Conservation (phyloP, 2,888 invertebrate genomes). For the Orgyia antiqua region DNA sequence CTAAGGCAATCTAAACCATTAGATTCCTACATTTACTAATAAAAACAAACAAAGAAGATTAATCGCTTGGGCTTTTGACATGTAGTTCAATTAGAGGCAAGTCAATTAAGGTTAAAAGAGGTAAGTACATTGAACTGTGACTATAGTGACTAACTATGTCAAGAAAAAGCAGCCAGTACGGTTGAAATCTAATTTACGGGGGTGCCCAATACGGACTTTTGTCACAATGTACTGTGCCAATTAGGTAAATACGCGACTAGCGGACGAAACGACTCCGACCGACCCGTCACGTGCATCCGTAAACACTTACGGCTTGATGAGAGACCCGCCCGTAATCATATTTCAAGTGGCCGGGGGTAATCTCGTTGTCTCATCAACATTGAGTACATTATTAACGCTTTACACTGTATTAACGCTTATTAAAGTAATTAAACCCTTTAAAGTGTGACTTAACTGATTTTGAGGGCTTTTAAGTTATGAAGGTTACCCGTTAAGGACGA, state of each 20-base stretch:
- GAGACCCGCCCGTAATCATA: slow-evolving; percentile 53
- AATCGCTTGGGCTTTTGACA: slow-evolving; percentile 42
- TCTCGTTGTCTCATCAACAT: slow-evolving; percentile 46
- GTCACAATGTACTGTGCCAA: slow-evolving; percentile 64
- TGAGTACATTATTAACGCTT: slow-evolving; percentile 40
- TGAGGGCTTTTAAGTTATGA: slow-evolving; percentile 23
- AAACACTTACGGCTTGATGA: slow-evolving; percentile 59
- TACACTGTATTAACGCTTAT: slow-evolving; percentile 35
- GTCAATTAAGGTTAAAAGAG: slow-evolving; percentile 69
- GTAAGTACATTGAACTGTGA: slow-evolving; percentile 49
- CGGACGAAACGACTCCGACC: slow-evolving; percentile 24
- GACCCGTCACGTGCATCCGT: slow-evolving; percentile 55
- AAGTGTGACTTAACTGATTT: slow-evolving; percentile 20
- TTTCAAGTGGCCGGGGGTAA: slow-evolving; percentile 47
- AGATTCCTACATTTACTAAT: slow-evolving; percentile 9
- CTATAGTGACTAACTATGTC: slow-evolving; percentile 22
- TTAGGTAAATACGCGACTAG: slow-evolving; percentile 65
- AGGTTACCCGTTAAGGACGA: slow-evolving; percentile 18
- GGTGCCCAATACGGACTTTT: slow-evolving; percentile 56
- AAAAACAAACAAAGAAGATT: slow-evolving; percentile 33
- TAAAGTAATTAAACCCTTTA: slow-evolving; percentile 32
- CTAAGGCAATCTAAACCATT: no score
- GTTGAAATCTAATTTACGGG: slow-evolving; percentile 65
- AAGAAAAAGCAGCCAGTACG: slow-evolving; percentile 24
- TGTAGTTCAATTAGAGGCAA: slow-evolving; percentile 60